phyloP scores from a whole-genome alignment of 2,888 invertebrate species.

The Leucoptera coffeella region DNA sequence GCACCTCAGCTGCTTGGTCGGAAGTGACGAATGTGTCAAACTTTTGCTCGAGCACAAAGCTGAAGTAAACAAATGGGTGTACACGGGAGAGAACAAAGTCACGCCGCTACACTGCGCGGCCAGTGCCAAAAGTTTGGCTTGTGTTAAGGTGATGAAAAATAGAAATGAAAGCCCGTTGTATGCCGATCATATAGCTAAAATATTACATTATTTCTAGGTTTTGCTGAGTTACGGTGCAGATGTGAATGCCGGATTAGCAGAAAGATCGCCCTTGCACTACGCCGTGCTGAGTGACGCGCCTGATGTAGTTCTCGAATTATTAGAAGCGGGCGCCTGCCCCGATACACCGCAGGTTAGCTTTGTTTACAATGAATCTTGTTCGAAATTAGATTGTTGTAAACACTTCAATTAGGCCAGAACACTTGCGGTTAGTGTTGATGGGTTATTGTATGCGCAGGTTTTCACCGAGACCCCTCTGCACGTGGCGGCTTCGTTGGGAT shows the following conservation, averaged over 20 bases:
- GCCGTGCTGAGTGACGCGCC: conserved; percentile 73
- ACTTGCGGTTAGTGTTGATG: too few relatives aligned
- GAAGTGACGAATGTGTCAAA: conserved; percentile 64
- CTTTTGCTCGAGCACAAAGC: conserved; percentile 64
- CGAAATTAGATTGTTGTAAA: too few relatives aligned
- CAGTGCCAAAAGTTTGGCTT: conserved; percentile 54
- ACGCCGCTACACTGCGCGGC: conserved; percentile 77
- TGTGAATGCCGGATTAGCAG: conserved; percentile 65
- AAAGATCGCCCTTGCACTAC: conserved; percentile 74
- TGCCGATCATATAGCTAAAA: too few relatives aligned
- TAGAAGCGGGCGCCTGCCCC: conserved; percentile 73
- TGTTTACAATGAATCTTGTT: too few relatives aligned
- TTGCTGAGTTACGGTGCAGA: conserved; percentile 70
- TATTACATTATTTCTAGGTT: conserved; percentile 33
- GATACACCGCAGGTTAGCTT: conserved; percentile 69
- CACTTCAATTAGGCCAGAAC: too few relatives aligned
- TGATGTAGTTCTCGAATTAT: conserved; percentile 66
- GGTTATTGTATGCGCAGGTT: conserved; percentile 34
- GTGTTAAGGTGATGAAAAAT: conserved; percentile 57
- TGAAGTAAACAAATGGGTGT: conserved; percentile 68
- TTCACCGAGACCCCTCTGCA: conserved; percentile 82
- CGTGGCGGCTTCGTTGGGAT: conserved; percentile 71
- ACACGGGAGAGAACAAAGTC: conserved; percentile 54
- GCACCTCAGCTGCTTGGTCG: conserved; percentile 74
- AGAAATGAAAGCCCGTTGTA: too few relatives aligned